phyloP scores from a whole-genome alignment of 2,113 vertebrate species.

The Syngnathus typhle region DNA sequence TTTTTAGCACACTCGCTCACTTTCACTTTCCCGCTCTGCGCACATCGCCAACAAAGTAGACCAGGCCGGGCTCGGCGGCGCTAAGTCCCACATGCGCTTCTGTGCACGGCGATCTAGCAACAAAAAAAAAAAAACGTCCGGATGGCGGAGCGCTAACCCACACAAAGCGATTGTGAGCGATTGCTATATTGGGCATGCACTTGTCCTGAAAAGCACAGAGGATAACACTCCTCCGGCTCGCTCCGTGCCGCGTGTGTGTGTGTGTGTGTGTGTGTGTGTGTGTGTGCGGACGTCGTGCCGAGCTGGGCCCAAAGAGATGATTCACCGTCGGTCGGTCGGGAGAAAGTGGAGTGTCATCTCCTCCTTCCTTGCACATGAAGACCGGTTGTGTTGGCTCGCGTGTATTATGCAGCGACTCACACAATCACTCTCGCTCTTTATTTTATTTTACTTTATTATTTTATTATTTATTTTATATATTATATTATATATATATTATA shows the following conservation, averaged over 20 bases:
- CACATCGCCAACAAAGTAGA: not conserved
- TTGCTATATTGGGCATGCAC: not conserved
- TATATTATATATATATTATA: too few species aligned
- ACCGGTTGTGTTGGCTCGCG: not conserved
- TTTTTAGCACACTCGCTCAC: not conserved
- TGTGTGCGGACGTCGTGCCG: not conserved
- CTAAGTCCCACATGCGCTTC: too few species aligned
- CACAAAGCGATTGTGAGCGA: not conserved
- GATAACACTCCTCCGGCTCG: not conserved
- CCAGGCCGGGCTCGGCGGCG: too few species aligned
- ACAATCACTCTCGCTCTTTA: too few species aligned
- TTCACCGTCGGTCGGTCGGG: not conserved
- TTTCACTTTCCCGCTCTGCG: not conserved
- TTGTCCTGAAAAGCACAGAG: not conserved
- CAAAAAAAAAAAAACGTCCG: not conserved
- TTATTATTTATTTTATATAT: too few species aligned
- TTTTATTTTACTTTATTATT: too few species aligned
- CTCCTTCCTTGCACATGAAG: constrained; percentile 2
- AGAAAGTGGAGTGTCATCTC: constrained; percentile 2
- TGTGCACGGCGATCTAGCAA: not conserved
- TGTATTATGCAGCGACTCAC: not conserved
- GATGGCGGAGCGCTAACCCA: not conserved
- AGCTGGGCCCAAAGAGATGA: constrained; percentile 14
- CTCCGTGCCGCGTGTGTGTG: not conserved
- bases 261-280: too few species aligned